phyloP scores from a whole-genome alignment of 2,888 invertebrate genomes.

The Rhimphoctona megacephalus region DNA sequence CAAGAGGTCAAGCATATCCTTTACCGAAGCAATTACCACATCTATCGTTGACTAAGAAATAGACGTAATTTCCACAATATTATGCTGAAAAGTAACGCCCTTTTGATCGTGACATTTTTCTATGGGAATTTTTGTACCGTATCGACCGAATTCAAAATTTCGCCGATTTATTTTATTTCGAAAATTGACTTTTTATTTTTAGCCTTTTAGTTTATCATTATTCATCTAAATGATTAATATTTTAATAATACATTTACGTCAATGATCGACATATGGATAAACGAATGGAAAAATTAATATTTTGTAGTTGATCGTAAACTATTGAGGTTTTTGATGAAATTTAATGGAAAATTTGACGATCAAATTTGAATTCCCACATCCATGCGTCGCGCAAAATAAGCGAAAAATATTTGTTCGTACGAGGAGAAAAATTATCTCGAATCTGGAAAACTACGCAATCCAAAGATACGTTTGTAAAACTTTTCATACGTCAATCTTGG shows the following conservation, averaged over 20 bases:
- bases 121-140: neutral
- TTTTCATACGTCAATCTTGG: neutral
- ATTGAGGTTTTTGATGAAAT: neutral
- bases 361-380: neutral
- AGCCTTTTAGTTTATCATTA: no score
- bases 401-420: neutral
- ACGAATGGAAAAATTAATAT: neutral
- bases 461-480: neutral
- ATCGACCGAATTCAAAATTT: neutral
- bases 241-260: neutral
- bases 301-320: neutral
- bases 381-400: neutral
- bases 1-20: slow-evolving; percentile 26
- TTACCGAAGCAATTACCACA: slow-evolving; percentile 34
- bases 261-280: neutral
- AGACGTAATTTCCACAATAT: neutral
- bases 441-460: neutral
- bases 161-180: neutral
- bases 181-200: neutral
- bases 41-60: neutral
- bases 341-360: neutral
- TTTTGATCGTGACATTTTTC: neutral
- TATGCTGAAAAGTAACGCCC: neutral
- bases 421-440: neutral
- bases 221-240: no score